A percentile compares a stretch with the other conserved stretches of the same genome.
These are phyloP conservation scores for Petrocephalus microphthalmus DNA, from an alignment of 2,113 vertebrate species.

Conservation along the genomic window DNA sequence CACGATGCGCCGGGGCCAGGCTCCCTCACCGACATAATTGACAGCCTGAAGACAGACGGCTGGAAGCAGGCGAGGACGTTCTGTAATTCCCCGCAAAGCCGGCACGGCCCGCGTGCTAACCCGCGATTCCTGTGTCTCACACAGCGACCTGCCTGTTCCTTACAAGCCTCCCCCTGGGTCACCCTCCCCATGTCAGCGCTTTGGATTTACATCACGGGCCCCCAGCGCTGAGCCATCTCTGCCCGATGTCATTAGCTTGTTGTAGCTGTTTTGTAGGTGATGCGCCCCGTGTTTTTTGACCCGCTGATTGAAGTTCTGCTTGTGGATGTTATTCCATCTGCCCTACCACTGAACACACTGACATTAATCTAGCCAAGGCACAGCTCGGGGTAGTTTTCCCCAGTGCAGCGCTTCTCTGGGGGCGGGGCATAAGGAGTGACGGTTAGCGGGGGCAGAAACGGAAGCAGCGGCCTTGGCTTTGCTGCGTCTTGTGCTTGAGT, in stretches of 20 bases:
- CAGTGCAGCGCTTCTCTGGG: not conserved
- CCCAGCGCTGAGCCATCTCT: not conserved
- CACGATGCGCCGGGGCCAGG: not conserved
- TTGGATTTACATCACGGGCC: not conserved
- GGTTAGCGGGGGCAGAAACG: not conserved
- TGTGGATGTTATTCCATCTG: not conserved
- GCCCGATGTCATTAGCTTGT: no score
- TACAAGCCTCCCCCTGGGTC: not conserved
- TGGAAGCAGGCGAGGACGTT: not conserved
- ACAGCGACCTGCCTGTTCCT: not conserved
- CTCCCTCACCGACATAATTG: not conserved
- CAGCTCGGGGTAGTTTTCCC: not conserved
- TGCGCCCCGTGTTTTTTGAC: not conserved
- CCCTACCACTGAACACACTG: not conserved
- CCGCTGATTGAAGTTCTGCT: not conserved
- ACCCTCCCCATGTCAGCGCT: not conserved
- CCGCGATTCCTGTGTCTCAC: not conserved
- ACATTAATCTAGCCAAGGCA: not conserved
- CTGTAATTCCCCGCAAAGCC: not conserved
- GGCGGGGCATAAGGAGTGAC: not conserved
- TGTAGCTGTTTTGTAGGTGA: not conserved
- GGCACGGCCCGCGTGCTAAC: not conserved
- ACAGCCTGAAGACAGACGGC: constrained; percentile 12
- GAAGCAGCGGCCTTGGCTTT: not conserved
- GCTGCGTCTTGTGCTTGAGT: not conserved